These are phyloP conservation scores for Coreoperca whiteheadi DNA, from an alignment of 2,113 vertebrate genomes.

Conservation along the genomic window DNA sequence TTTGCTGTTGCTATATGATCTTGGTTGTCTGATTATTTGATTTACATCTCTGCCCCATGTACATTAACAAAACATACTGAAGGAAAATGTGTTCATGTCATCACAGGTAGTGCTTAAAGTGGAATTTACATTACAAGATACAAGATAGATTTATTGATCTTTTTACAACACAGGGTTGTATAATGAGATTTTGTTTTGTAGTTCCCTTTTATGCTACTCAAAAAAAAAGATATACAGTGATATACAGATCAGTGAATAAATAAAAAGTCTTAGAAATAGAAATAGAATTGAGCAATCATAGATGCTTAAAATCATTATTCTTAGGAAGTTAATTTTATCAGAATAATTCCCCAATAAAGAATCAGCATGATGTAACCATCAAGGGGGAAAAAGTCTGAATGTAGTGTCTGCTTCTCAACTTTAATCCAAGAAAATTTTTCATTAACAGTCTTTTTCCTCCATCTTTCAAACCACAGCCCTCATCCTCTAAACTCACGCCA, in stretches of 20 bases:
- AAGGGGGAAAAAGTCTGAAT: neutral
- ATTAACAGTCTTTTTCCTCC: neutral
- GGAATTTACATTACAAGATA: neutral
- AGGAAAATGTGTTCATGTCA: neutral
- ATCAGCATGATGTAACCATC: neutral
- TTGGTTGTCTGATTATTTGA: neutral
- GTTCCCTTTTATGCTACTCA: no score
- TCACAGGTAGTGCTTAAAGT: neutral
- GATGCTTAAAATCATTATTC: neutral
- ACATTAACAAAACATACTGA: neutral
- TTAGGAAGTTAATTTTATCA: neutral
- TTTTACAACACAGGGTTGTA: no score
- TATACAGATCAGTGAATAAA: no score
- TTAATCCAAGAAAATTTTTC: slow-evolving; percentile 42
- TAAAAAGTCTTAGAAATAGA: no score
- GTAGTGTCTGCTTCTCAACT: neutral
- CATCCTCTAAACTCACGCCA: neutral
- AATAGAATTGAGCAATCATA: neutral
- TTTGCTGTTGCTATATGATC: neutral
- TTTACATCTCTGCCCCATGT: neutral
- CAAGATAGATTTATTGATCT: no score
- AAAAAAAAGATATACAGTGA: no score
- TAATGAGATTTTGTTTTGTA: no score
- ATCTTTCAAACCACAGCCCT: neutral
- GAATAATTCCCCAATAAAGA: neutral